Evolutionary conservation across 2,888 invertebrate species (phyloP).

Genomic region (Papilio gigon): DNA sequence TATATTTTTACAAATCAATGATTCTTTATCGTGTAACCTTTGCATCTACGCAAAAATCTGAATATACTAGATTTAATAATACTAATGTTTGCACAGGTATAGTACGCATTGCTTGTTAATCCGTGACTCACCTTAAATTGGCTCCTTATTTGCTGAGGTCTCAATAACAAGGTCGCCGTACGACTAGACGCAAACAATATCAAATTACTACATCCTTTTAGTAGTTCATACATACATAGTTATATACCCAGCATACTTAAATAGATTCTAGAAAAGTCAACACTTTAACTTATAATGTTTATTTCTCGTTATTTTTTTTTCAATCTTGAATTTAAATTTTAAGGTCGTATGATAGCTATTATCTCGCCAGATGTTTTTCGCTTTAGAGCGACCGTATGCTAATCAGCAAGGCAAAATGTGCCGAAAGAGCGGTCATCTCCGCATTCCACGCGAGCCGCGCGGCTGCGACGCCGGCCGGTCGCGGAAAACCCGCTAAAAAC

Average conservation of each 20-base stretch:
- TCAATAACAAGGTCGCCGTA: conserved; percentile 32
- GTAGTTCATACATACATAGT: background rate
- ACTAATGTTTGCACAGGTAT: background rate
- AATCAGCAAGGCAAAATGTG: conserved; percentile 64
- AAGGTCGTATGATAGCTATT: conserved; percentile 23
- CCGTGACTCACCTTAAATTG: conserved; percentile 24
- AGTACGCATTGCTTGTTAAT: conserved; percentile 15
- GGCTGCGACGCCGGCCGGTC: conserved; percentile 56
- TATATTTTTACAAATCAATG: no score
- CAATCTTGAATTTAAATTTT: no score
- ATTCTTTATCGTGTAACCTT: no score
- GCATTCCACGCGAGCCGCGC: conserved; percentile 68
- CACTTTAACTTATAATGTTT: background rate
- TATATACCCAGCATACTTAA: background rate
- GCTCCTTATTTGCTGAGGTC: conserved; percentile 22
- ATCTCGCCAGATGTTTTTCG: conserved; percentile 42
- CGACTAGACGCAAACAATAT: conserved; percentile 17
- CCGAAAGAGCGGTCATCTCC: conserved; percentile 74
- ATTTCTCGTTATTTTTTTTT: no score
- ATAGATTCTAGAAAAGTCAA: background rate
- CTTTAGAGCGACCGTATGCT: conserved; percentile 61
- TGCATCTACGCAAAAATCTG: background rate
- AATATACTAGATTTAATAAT: background rate
- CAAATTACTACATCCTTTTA: conserved; percentile 18
- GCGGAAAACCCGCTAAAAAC: conserved; percentile 66